Evolutionary conservation across 1,140 invertebrate genomes (phyloP), one percentile per base, ranked within the genome.

Genomic region (Ptiloglossa arizonensis): DNA sequence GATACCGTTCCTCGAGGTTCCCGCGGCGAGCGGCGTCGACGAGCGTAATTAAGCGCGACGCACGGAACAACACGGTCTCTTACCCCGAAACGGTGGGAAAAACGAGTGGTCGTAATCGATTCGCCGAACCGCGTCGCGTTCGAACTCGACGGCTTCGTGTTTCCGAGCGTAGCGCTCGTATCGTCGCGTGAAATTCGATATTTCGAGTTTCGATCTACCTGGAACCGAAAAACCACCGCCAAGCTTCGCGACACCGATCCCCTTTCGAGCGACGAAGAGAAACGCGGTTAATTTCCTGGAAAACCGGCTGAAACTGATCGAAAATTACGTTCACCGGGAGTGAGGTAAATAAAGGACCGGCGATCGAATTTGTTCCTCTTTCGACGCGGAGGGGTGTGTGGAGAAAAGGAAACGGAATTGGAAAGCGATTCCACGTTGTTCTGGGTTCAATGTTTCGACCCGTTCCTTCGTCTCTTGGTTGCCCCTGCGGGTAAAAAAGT

Each of bases 301-400:
- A 59, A 68, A 66, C 73, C 54, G n/a, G 48, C 64, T 69, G 66
- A 76, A 76, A 69, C 73, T 68, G 73, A 76, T 76, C 54, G 73
- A 76, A 76, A 59, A 69, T 54, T 54, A 76, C 73, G 73, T 22
- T 60, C 64, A 19, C n/a, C n/a, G 44, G 54, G 24, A 59, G 13
- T 66, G 54, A 44, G n/a, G 73, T 76, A 76, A 76, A 76, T 76
- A 76, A 76, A 64, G 50, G 35, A 69, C 32, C 54, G 64, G 32
- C 68, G 73, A 76, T 76, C 73, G 64, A 76, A 76, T 76, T 76
- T 76, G 52, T 57, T 46, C 72, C 63, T 35, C 48, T 75, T 68
- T 27, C 29, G 52, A 54, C 32, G 66, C 19, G 41, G 27, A 46
- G 38, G 32, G n/a, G n/a, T n/a, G n/a, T n/a, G n/a, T n/a, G n/a